Conservation (phyloP, 1,140 invertebrate genomes). For the Ylistrum balloti region DNA sequence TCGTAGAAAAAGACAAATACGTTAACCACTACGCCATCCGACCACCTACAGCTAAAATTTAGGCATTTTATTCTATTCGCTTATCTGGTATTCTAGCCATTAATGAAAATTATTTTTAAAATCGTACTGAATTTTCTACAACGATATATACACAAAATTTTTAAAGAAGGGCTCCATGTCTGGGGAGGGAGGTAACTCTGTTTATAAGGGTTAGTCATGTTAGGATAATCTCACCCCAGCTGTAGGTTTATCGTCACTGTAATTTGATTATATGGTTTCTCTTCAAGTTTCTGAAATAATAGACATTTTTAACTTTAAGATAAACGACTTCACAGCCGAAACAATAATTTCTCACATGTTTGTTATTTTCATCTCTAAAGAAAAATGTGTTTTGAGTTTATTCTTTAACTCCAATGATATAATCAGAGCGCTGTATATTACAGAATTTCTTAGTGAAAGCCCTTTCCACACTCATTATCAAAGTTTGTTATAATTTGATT, state of each 20-base stretch:
- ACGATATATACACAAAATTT: too few species aligned
- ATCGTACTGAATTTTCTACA: too few species aligned
- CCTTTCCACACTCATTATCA: not conserved
- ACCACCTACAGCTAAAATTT: too few species aligned
- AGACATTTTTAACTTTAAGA: not conserved
- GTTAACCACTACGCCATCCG: too few species aligned
- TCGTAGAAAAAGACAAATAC: too few species aligned
- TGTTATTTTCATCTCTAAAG: not conserved
- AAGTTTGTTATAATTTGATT: not conserved
- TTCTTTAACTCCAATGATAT: not conserved
- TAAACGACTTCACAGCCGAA: not conserved
- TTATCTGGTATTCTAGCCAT: too few species aligned
- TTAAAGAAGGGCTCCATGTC: not conserved
- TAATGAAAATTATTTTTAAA: too few species aligned
- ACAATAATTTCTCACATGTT: not conserved
- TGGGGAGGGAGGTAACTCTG: not conserved
- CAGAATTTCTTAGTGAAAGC: not conserved
- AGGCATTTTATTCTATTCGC: too few species aligned
- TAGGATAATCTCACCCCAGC: not conserved
- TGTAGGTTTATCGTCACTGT: not conserved
- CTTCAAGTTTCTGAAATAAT: not conserved
- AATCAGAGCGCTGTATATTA: not conserved
- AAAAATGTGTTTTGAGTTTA: constrained; percentile 1
- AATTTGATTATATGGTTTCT: not conserved
- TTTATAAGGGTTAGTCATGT: not conserved